A percentile compares a stretch with the other conserved stretches of the same genome.
These are phyloP conservation scores for Paguma larvata DNA, from an alignment of 2,797 vertebrate genomes.

Conservation along the genomic window DNA sequence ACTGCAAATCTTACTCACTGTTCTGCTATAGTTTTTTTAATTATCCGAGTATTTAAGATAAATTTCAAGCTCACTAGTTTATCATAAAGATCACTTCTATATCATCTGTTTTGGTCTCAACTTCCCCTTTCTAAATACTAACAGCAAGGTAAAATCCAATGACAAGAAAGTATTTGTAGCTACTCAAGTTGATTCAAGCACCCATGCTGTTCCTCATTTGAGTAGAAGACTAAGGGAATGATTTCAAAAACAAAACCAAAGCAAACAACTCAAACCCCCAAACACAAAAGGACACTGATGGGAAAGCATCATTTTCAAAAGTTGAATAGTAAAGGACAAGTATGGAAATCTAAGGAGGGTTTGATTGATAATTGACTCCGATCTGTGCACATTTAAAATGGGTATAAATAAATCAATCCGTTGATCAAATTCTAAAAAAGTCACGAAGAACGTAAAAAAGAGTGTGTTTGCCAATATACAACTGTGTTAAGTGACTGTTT, in stretches of 20 bases:
- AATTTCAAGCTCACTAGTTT: background rate
- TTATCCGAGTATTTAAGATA: background rate
- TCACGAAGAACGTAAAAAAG: background rate
- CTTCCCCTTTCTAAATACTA: background rate
- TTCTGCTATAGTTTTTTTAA: background rate
- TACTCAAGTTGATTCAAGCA: background rate
- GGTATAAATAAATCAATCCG: background rate
- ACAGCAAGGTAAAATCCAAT: background rate
- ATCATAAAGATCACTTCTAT: background rate
- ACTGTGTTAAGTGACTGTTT: background rate
- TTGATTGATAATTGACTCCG: background rate
- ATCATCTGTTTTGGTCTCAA: background rate
- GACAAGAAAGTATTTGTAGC: background rate
- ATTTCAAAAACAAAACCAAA: background rate
- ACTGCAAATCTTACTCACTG: background rate
- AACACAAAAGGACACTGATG: background rate
- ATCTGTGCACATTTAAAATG: background rate
- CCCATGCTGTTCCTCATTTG: rapidly evolving
- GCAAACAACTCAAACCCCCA: background rate
- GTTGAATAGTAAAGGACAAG: background rate
- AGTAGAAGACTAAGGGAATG: background rate
- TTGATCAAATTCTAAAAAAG: slow-evolving; percentile 9
- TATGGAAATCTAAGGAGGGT: background rate
- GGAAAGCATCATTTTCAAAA: background rate
- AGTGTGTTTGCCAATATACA: background rate